These are phyloP conservation scores for Vidua macroura DNA, from an alignment of 2,113 vertebrate genomes.

Conservation along the genomic window DNA sequence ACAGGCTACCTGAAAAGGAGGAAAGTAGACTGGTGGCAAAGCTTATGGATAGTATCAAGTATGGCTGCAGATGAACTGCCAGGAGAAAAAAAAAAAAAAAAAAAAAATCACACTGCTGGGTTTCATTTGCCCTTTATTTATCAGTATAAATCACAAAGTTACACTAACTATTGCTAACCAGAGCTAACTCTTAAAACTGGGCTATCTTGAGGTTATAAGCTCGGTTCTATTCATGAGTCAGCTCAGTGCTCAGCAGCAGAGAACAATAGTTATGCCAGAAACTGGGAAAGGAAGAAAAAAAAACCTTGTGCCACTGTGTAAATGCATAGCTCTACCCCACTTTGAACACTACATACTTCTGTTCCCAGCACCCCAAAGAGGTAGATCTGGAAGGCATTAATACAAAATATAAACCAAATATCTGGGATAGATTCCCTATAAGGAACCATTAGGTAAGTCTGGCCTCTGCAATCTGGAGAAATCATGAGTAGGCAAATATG, in stretches of 20 bases:
- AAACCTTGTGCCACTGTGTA: neutral
- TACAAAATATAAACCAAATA: neutral
- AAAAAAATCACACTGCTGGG: neutral
- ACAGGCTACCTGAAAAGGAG: neutral
- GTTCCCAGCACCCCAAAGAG: neutral
- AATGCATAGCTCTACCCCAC: neutral
- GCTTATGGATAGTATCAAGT: neutral
- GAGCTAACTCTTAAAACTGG: neutral
- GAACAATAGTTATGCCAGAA: neutral
- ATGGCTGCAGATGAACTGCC: neutral
- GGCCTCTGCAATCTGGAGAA: neutral
- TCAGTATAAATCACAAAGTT: neutral
- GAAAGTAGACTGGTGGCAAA: neutral
- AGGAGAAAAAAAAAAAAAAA: neutral
- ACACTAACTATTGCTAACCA: neutral
- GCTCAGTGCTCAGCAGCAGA: neutral
- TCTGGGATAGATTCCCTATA: neutral
- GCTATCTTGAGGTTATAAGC: neutral
- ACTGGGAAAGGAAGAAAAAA: neutral
- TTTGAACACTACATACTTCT: neutral
- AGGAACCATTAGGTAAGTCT: neutral
- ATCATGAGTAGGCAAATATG: neutral
- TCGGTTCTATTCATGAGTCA: neutral
- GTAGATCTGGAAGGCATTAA: neutral
- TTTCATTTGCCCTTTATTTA: neutral